Evolutionary conservation across 1,140 invertebrate species (phyloP).

Genomic region (Drosophila parvula): DNA sequence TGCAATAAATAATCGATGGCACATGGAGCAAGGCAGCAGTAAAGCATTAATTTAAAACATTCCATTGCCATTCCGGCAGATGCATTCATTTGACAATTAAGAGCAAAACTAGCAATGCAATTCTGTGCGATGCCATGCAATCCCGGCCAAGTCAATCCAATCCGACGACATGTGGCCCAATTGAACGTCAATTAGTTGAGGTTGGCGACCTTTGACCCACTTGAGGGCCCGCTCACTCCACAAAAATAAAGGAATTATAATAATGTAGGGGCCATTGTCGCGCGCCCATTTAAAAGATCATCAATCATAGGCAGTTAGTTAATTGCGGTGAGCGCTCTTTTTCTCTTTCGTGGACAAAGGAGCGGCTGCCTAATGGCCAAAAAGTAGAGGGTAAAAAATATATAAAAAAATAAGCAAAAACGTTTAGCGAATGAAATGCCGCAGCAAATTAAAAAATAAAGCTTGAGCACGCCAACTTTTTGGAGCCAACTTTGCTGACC

Average conservation of each 20-base stretch:
- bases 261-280: slow-evolving; percentile 58
- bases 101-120: slow-evolving; percentile 26
- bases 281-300: slow-evolving; percentile 80
- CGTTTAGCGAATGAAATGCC: slow-evolving; percentile 72
- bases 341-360: slow-evolving; percentile 48
- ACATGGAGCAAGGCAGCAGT: slow-evolving; percentile 37
- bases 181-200: slow-evolving; percentile 64
- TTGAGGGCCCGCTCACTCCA: slow-evolving; percentile 18
- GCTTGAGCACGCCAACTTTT: slow-evolving; percentile 74
- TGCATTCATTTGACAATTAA: slow-evolving; percentile 65
- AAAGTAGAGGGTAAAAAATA: slow-evolving; percentile 22
- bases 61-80: slow-evolving; percentile 12
- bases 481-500: slow-evolving; percentile 61
- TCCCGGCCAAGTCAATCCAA: slow-evolving; percentile 6
- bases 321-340: slow-evolving; percentile 57
- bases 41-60: slow-evolving; percentile 61
- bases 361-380: slow-evolving; percentile 67
- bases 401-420: slow-evolving; percentile 48
- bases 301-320: slow-evolving; percentile 79
- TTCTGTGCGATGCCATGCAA: slow-evolving; percentile 2
- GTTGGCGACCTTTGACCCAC: slow-evolving; percentile 56
- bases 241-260: slow-evolving; percentile 41
- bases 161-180: slow-evolving; percentile 33
- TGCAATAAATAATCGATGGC: slow-evolving; percentile 67
- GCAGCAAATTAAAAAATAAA: slow-evolving; percentile 78